Percentiles rank a stretch among this genome's conserved stretches.
Evolutionary conservation across 2,113 vertebrate genomes (phyloP).

Genomic region (Haplochromis burtoni): DNA sequence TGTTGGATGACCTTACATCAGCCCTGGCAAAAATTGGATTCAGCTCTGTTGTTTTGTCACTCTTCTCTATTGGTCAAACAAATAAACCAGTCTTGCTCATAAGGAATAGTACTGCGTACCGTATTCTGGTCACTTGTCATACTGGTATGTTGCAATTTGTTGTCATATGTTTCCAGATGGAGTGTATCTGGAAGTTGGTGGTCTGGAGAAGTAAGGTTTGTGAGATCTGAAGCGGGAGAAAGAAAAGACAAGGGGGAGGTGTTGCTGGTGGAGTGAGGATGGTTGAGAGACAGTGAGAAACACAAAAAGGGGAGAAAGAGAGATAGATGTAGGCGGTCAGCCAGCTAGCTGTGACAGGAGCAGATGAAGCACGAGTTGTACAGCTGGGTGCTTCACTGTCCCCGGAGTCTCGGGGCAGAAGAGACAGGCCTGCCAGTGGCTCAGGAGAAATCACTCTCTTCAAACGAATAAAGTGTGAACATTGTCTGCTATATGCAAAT

Average conservation of each 20-base stretch:
- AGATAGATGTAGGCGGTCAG: slow-evolving; percentile 35
- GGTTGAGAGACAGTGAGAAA: neutral
- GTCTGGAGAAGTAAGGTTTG: neutral
- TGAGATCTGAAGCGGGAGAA: neutral
- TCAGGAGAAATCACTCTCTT: slow-evolving; percentile 46
- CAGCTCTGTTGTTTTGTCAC: neutral
- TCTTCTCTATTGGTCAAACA: neutral
- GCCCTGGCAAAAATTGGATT: neutral
- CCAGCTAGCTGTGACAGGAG: slow-evolving; percentile 29
- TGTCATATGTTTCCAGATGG: neutral
- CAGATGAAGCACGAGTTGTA: slow-evolving; percentile 32
- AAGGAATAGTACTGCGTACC: rapidly evolving
- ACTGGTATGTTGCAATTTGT: neutral
- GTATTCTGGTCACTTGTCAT: neutral
- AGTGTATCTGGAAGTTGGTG: neutral
- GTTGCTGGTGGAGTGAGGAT: neutral
- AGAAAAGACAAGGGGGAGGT: neutral
- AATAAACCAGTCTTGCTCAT: neutral
- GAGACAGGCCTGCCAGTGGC: slow-evolving; percentile 11
- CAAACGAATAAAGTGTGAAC: slow-evolving; percentile 53
- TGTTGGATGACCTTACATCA: neutral
- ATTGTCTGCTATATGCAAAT: slow-evolving; percentile 49
- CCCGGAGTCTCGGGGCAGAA: slow-evolving; percentile 8
- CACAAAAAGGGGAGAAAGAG: neutral
- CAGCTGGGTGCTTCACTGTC: slow-evolving; percentile 31